Percentiles rank a stretch among this genome's conserved stretches.
phyloP scores from a whole-genome alignment of 1,140 invertebrate species.

The Ips typographus region DNA sequence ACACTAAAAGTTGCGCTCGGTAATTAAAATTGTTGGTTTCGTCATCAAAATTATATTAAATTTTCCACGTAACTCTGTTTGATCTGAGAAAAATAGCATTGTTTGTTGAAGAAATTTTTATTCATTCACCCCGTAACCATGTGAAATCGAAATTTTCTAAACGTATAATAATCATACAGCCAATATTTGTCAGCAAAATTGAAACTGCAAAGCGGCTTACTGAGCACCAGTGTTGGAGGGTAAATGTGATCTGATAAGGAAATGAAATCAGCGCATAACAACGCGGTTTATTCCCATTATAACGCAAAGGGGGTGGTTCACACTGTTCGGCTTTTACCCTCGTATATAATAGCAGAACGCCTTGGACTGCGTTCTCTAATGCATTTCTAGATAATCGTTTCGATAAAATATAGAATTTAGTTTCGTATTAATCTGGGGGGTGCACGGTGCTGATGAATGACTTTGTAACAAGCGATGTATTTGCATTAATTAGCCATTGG shows the following conservation, averaged over 20 bases:
- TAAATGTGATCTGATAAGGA: constrained; percentile 49
- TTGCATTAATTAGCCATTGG: constrained; percentile 34
- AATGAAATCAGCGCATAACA: constrained; percentile 53
- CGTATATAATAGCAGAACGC: constrained; percentile 36
- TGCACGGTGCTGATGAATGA: constrained; percentile 45
- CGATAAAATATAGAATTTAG: constrained; percentile 52
- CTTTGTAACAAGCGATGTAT: constrained; percentile 45
- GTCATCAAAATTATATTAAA: background rate
- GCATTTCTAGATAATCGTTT: constrained; percentile 51
- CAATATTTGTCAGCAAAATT: constrained; percentile 43
- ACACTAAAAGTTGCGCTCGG: background rate
- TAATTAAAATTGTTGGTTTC: constrained; percentile 2
- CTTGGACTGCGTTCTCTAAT: constrained; percentile 44
- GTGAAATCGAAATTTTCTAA: too few species aligned
- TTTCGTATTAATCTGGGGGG: constrained; percentile 44
- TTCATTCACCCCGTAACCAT: too few species aligned
- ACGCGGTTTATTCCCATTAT: constrained; percentile 53
- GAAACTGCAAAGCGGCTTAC: constrained; percentile 45
- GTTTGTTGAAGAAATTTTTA: too few species aligned
- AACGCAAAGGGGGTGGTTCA: constrained; percentile 39
- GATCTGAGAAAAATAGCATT: too few species aligned
- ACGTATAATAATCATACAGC: constrained; percentile 5
- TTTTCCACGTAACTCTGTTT: too few species aligned
- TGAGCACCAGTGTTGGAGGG: constrained; percentile 39
- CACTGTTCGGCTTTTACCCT: constrained; percentile 27